Evolutionary conservation across 2,888 invertebrate species (phyloP), one percentile per base, ranked within the genome.

Genomic region (Lymantria monacha): DNA sequence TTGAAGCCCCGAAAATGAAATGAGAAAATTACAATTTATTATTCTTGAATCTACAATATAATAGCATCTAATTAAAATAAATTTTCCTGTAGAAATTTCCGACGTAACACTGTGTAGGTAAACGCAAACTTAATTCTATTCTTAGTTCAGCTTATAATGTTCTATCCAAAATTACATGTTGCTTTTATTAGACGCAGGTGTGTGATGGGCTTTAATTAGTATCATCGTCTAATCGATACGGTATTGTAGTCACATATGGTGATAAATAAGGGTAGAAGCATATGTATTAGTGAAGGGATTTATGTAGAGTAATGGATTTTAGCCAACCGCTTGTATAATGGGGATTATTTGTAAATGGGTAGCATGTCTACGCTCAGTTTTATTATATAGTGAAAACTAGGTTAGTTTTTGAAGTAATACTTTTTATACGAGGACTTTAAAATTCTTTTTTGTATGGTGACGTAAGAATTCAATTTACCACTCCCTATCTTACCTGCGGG

Each of bases 171-270:
- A 43, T 55, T 57, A 53, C 58, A 38, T 11, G 33, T 33, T 10
- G 38, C 38, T 38, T 22, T 22, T 22, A 47, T 38, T 38, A 33
- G 33, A 38, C 53, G 57, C 75, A 74, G 74, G 73, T 74, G 75
- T 66, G 49, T 38, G 30, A 8, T 38, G 37, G 41, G 57, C 59
- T 66, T 70, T 73, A 72, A 74, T 74, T 74, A 72, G 68, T 62
- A 61, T 60, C 61, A 69, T 70, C 66, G 66, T 48, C 46, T 60
- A 70, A 74, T 74, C 74, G 67, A 74, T 70, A 63, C 30, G 58
- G 60, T 56, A 65, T 59, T 55, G 62, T 59, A 44, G 55, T 53
- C 53, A 55, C 53, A 58, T 53, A 48, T 30, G 38, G 55, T 59
- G 57, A 65, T 72, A 71, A 71, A 71, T 66, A 69, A 63, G 55